A percentile compares a stretch with the other conserved stretches of the same genome.
Conservation (phyloP, 2,888 invertebrate genomes). For the Phaedon cochleariae region DNA sequence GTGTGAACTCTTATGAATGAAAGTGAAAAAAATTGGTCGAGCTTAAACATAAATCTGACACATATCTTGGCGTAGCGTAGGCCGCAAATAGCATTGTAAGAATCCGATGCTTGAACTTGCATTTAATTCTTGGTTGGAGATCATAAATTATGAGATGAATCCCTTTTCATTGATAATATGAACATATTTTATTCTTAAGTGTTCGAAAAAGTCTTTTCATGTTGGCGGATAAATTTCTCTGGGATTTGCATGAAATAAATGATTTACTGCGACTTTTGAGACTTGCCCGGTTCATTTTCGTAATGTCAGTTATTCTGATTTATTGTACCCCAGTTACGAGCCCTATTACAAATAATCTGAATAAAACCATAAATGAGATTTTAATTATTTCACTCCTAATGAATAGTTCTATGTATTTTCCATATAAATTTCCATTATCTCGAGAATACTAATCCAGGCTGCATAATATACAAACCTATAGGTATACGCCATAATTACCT, state of each 20-base stretch:
- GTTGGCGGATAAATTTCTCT: conserved; percentile 28
- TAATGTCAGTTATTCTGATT: background rate
- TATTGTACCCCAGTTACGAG: background rate
- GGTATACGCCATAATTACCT: too few species aligned
- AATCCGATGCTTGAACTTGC: conserved; percentile 30
- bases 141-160: conserved; percentile 35
- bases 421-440: too few species aligned
- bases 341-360: too few species aligned
- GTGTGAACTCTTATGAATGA: background rate
- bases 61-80: conserved; percentile 14
- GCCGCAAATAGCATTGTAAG: conserved; percentile 28
- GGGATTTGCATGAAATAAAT: background rate
- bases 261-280: conserved; percentile 31
- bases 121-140: conserved; percentile 29
- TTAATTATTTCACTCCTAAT: too few species aligned
- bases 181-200: conserved; percentile 35
- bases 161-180: conserved; percentile 28
- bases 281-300: conserved; percentile 11
- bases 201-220: conserved; percentile 29
- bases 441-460: too few species aligned
- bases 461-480: too few species aligned
- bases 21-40: conserved; percentile 10
- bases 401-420: too few species aligned
- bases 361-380: too few species aligned
- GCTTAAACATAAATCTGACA: conserved; percentile 28